phyloP scores from a whole-genome alignment of 2,113 vertebrate genomes.

The Oreocharis arfaki region DNA sequence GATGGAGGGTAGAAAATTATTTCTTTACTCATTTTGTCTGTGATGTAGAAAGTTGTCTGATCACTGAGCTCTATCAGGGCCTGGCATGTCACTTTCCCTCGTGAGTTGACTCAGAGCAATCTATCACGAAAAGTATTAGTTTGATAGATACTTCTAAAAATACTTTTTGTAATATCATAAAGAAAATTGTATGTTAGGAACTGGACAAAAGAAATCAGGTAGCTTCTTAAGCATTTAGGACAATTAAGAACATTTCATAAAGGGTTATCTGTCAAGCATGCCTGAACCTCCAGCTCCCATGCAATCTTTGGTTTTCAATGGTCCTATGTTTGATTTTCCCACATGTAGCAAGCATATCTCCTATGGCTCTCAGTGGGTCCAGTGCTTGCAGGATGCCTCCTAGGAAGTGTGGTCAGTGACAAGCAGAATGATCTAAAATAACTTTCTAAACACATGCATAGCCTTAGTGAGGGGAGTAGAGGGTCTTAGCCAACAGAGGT shows the following conservation, averaged over 20 bases:
- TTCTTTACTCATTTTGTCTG: background rate
- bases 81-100: background rate
- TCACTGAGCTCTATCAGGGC: background rate
- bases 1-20: background rate
- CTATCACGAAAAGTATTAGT: background rate
- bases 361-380: background rate
- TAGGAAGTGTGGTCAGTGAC: background rate
- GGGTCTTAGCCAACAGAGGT: background rate
- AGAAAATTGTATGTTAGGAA: background rate
- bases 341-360: background rate
- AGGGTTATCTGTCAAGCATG: accelerated
- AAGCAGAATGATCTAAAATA: background rate
- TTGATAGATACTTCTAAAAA: background rate
- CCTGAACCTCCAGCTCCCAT: background rate
- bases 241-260: background rate
- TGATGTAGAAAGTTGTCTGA: background rate
- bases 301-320: background rate
- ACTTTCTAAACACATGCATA: background rate
- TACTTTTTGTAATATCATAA: background rate
- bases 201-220: background rate
- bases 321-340: background rate
- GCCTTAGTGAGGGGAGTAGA: background rate
- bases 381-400: background rate
- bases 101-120: accelerated
- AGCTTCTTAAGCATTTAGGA: background rate